Evolutionary conservation across 2,888 invertebrate species (phyloP).

Genomic region (Drosophila buzzatii): DNA sequence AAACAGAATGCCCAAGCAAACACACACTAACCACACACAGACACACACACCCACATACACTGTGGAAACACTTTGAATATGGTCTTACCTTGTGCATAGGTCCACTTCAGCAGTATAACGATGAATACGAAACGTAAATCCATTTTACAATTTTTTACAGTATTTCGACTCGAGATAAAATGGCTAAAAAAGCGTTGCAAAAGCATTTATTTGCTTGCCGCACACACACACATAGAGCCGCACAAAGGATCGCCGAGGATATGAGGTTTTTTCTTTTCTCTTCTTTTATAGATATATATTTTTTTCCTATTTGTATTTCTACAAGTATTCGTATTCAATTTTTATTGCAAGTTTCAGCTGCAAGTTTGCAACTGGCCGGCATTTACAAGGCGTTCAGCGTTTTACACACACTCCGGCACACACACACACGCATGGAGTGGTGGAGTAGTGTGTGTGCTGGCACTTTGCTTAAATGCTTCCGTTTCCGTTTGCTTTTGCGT

Average conservation of each 20-base stretch:
- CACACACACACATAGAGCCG: slow-evolving; percentile 28
- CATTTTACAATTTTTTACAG: slow-evolving; percentile 80
- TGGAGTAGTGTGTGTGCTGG: slow-evolving; percentile 28
- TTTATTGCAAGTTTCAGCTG: slow-evolving; percentile 60
- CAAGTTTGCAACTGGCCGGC: slow-evolving; percentile 42
- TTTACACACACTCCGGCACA: slow-evolving; percentile 23
- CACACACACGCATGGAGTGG: slow-evolving; percentile 12
- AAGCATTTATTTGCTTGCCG: slow-evolving; percentile 76
- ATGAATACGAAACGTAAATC: slow-evolving; percentile 83
- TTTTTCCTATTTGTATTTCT: slow-evolving; percentile 2
- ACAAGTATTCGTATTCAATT: slow-evolving; percentile 52
- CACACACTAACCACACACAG: slow-evolving; percentile 33
- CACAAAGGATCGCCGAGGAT: slow-evolving; percentile 31
- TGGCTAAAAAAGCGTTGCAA: slow-evolving; percentile 77
- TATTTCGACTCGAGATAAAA: slow-evolving; percentile 75
- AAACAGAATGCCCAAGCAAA: slow-evolving; percentile 59
- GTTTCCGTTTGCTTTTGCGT: slow-evolving; percentile 57
- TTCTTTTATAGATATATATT: background rate
- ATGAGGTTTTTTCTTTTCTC: slow-evolving; percentile 21
- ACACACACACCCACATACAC: slow-evolving; percentile 3
- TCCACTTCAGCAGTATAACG: slow-evolving; percentile 83
- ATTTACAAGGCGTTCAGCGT: slow-evolving; percentile 36
- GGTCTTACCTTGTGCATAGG: slow-evolving; percentile 82
- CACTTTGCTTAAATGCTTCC: slow-evolving; percentile 70
- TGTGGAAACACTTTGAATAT: slow-evolving; percentile 11